phyloP scores from a whole-genome alignment of 2,888 invertebrate genomes.

The Habroteleia sp. region DNA sequence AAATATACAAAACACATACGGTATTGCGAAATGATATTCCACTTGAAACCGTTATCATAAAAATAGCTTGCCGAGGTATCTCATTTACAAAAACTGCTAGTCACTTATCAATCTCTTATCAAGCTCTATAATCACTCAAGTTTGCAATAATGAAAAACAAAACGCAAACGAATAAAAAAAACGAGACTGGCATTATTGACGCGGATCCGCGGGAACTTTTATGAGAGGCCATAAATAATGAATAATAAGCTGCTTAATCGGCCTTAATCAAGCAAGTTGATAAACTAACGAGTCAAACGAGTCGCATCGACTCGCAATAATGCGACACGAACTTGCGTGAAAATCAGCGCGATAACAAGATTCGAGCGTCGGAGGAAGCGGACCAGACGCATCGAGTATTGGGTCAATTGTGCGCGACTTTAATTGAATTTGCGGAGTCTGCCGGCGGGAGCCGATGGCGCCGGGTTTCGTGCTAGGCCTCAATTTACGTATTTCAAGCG shows the following conservation, averaged over 20 bases:
- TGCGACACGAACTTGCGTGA: conserved; percentile 22
- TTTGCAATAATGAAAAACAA: conserved; percentile 7
- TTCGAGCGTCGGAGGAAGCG: conserved; percentile 22
- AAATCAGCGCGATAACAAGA: conserved; percentile 42
- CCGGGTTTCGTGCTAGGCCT: conserved; percentile 51
- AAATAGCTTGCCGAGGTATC: too few relatives aligned
- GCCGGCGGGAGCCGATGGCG: conserved; percentile 22
- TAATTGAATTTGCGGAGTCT: conserved; percentile 51
- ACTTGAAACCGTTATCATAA: too few relatives aligned
- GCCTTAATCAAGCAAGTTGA: conserved; percentile 47
- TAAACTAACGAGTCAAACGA: conserved; percentile 47
- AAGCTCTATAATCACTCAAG: conserved; percentile 24
- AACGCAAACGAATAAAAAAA: conserved; percentile 2
- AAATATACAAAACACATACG: too few relatives aligned
- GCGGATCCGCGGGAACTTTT: conserved; percentile 28
- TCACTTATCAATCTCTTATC: conserved; percentile 14
- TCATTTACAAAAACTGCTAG: too few relatives aligned
- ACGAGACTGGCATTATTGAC: conserved; percentile 14
- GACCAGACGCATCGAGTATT: conserved; percentile 32
- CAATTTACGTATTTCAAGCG: conserved; percentile 58
- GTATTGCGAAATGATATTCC: too few relatives aligned
- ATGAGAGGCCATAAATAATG: conserved; percentile 43
- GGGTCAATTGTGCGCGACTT: conserved; percentile 47
- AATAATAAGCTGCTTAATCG: conserved; percentile 60
- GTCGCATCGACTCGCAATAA: conserved; percentile 29